Conservation (phyloP, 1,140 invertebrate genomes). For the Oscheius sp. region DNA sequence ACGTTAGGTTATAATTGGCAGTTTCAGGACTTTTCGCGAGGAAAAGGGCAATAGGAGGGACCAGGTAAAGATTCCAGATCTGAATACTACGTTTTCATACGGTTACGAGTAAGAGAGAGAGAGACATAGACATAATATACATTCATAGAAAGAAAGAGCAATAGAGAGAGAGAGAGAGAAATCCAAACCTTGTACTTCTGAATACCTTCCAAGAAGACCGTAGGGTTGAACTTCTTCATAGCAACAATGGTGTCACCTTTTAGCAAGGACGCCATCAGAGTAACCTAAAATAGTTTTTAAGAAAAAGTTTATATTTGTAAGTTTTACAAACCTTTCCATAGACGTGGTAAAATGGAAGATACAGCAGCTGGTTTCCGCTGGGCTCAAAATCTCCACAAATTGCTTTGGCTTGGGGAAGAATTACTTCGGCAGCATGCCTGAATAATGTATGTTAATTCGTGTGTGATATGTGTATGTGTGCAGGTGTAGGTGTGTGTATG, state of each 20-base stretch:
- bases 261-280: neutral
- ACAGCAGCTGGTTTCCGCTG: neutral
- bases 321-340: neutral
- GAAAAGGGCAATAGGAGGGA: constrained; percentile 69
- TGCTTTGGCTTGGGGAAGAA: neutral
- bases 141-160: neutral
- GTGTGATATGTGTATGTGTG: too few relatives aligned
- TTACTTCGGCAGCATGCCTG: neutral
- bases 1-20: constrained; percentile 66
- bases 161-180: neutral
- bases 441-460: too few relatives aligned
- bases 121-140: neutral
- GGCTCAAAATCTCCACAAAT: neutral
- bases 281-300: too few relatives aligned
- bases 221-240: neutral
- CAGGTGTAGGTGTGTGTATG: constrained; percentile 24
- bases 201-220: neutral
- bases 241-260: neutral
- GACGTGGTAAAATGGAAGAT: constrained; percentile 11
- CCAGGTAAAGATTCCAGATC: constrained; percentile 62
- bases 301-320: too few relatives aligned
- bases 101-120: neutral
- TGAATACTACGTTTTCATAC: constrained; percentile 37
- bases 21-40: constrained; percentile 69
- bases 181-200: neutral